Evolutionary conservation across 2,888 invertebrate genomes (phyloP).

Genomic region (Zonitis immaculata): DNA sequence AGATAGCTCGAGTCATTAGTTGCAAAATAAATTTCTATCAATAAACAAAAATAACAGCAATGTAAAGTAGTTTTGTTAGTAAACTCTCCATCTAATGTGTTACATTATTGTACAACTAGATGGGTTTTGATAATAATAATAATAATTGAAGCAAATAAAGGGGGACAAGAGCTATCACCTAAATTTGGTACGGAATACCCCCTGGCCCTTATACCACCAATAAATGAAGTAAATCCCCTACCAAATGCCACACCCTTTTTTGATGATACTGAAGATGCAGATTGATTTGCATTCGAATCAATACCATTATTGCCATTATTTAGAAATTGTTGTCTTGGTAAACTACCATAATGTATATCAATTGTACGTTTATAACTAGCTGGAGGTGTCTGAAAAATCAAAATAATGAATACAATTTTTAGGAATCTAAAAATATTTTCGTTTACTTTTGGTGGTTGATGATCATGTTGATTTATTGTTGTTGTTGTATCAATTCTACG

Average conservation of each 20-base stretch:
- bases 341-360: conserved; percentile 74
- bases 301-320: conserved; percentile 41
- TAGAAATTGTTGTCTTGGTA: conserved; percentile 66
- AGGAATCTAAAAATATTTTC: background rate
- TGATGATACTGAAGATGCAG: conserved; percentile 30
- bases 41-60: conserved; percentile 7
- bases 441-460: conserved; percentile 40
- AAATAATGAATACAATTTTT: conserved; percentile 1
- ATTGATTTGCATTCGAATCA: conserved; percentile 48
- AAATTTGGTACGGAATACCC: conserved; percentile 89
- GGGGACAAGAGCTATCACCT: conserved; percentile 58
- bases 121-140: background rate
- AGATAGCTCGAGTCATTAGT: conserved; percentile 33
- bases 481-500: conserved; percentile 35
- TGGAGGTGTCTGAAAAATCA: conserved; percentile 63
- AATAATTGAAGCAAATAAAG: background rate
- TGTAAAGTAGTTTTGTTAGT: background rate
- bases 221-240: conserved; percentile 54
- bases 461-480: conserved; percentile 28
- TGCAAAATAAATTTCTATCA: conserved; percentile 9
- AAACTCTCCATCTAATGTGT: background rate
- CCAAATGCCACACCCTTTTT: conserved; percentile 70
- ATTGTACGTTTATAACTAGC: conserved; percentile 68
- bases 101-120: background rate
- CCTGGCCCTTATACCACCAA: conserved; percentile 56